Base-by-base conservation (phyloP, 2,113 vertebrate genomes). In the Gambusia affinis region DNA sequence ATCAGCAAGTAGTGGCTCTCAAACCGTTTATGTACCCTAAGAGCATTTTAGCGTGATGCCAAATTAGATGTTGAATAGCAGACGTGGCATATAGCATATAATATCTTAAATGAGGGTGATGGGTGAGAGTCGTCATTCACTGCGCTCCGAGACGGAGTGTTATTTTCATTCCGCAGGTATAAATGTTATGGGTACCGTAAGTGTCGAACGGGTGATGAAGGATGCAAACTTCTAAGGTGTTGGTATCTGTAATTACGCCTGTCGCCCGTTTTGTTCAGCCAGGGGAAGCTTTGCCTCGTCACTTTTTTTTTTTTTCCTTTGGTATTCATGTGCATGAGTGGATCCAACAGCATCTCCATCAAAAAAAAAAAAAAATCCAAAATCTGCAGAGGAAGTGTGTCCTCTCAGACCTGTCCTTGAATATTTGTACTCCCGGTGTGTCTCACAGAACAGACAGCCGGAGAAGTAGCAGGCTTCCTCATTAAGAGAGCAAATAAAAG, bases 331-430 rank as follows among this genome's bases (percentile, higher is more conserved):
- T 37, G 33, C 37, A n/a, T 19, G 35, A 57, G 30, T 57, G 67
- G 28, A 37, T 64, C 62, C 2, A 11, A 39, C 4, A 11, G 51
- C 7, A n/a, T 68, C 44, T 67, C 67, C 22, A 75, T 72, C 72
- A 73, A 51, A 78, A 71, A 88, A 85, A 89, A 85, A 22, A 51
- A 22, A 4, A 7, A 4, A 64, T 51, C 30, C 63, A 57, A 67
- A 80, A 64, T 66, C 75, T 73, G 51, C 27, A 37, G 54, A 67
- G 57, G 42, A 73, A 81, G 72, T 47, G 61, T 19, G 54, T 11
- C 54, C 73, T 80, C 17, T 82, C 17, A 29, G 27, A 80, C 61
- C 75, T 22, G 64, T 77, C 86, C 81, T 79, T 83, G 79, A 83
- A 76, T 88, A 74, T 76, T 78, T 83, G 64, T 24, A 37, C 22